Evolutionary conservation across 2,797 vertebrate species (phyloP), one percentile per base, ranked within the genome.

Genomic region (Platalea minor): DNA sequence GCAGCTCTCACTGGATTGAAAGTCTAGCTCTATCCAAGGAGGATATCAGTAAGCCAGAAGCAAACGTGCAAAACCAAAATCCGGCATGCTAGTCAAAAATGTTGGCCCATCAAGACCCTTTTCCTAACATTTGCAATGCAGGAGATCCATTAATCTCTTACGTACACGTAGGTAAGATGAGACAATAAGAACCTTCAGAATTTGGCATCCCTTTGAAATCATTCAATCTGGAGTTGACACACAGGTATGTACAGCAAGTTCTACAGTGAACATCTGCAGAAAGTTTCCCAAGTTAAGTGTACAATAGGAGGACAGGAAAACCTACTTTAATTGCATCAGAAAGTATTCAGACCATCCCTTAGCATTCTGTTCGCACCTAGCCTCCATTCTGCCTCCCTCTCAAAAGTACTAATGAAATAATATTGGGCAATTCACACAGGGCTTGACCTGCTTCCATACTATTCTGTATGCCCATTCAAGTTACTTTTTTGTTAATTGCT

Each of bases 221-320:
- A 1, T 19, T 73, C 63, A 26, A 3, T 28, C 11, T 57, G 68
- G 73, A 48, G 51, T 11, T 43, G n/a, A 26, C 57, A 37, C 20
- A 7, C 11, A 3, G 37, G 17, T 17, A 35, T 6, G 45, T 23
- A 39, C 35, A 67, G 23, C 1, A 17, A 39, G 57, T 19, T 67
- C n/a, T 18, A 50, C 65, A 46, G 14, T 19, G 26, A 74, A 20
- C 29, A 24, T 2, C 20, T 73, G 28, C 0, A 0, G 63, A 54
- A 63, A 68, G 53, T 63, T 68, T 33, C 33, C 54, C 0, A 0
- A 54, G 39, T 12, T 23, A 28, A 46, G 9, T 7, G 17, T 16
- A 5, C 16, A 35, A 54, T 2, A 35, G 37, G 25, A 78, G 60
- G 51, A 37, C 0, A 41, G 31, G 18, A 57, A 78, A 70, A 50